Conservation (phyloP, 2,797 vertebrate species). For the Margarornis squamiger region DNA sequence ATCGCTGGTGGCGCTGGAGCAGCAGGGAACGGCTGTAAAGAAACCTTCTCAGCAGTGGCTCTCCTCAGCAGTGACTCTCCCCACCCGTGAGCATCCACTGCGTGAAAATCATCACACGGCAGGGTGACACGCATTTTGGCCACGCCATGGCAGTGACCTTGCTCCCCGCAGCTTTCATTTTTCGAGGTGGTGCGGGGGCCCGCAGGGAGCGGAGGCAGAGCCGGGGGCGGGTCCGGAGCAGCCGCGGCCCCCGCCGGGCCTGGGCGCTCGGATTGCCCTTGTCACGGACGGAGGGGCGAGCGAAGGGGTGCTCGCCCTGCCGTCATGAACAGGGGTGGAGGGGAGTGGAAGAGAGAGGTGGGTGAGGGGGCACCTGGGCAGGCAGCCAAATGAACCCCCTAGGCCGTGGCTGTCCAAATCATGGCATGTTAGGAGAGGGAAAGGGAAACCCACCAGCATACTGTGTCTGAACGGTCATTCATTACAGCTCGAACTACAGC, state of each 20-base stretch:
- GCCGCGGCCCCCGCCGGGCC: not conserved
- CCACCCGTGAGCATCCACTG: fast-evolving
- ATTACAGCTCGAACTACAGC: not conserved
- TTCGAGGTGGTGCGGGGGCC: not conserved
- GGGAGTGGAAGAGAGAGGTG: not conserved
- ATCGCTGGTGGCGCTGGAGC: not conserved
- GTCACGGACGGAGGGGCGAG: fast-evolving
- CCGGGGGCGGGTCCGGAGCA: fast-evolving
- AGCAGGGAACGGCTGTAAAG: not conserved
- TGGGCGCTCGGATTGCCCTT: not conserved
- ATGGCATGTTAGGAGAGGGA: not conserved
- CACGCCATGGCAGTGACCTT: fast-evolving
- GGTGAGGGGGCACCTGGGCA: fast-evolving
- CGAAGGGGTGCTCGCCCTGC: not conserved
- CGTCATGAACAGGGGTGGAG: fast-evolving
- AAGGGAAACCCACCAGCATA: not conserved
- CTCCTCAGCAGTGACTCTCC: fast-evolving
- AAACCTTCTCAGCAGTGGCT: fast-evolving
- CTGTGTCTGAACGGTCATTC: not conserved
- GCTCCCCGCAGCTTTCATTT: fast-evolving
- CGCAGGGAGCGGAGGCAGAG: fast-evolving
- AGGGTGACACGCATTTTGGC: not conserved
- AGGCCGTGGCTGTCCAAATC: not conserved
- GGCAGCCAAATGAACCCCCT: fast-evolving
- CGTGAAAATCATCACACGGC: not conserved